These are phyloP conservation scores for Trichopria drosophilae DNA, from an alignment of 2,888 invertebrate genomes.

Conservation along the genomic window DNA sequence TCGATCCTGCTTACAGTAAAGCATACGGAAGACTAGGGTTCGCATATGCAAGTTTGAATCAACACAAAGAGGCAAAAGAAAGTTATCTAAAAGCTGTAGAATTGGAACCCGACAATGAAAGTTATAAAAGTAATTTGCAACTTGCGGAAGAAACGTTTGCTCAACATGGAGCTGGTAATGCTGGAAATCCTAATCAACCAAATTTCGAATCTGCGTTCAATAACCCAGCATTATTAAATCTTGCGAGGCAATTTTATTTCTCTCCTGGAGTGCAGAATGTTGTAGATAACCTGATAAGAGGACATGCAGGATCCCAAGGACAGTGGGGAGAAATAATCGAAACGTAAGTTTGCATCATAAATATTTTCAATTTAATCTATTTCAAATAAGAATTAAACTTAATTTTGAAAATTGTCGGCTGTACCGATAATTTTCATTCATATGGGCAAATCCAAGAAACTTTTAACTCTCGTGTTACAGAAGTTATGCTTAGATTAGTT, in stretches of 20 bases:
- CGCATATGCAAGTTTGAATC: slow-evolving; percentile 81
- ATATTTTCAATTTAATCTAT: too few relatives aligned
- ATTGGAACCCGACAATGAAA: slow-evolving; percentile 90
- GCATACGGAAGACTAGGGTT: slow-evolving; percentile 90
- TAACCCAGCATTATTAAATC: slow-evolving; percentile 80
- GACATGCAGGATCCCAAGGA: slow-evolving; percentile 45
- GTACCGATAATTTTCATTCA: too few relatives aligned
- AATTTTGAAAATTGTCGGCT: too few relatives aligned
- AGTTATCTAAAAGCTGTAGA: slow-evolving; percentile 87
- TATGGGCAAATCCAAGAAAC: too few relatives aligned
- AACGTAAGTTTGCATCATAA: slow-evolving; percentile 57
- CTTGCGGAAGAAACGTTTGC: slow-evolving; percentile 73
- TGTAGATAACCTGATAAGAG: slow-evolving; percentile 66
- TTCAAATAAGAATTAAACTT: too few relatives aligned
- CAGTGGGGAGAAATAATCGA: slow-evolving; percentile 60
- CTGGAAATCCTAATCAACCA: slow-evolving; percentile 38
- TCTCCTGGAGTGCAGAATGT: slow-evolving; percentile 83
- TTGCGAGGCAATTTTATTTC: slow-evolving; percentile 83
- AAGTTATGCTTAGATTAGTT: too few relatives aligned
- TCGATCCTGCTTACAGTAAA: slow-evolving; percentile 92
- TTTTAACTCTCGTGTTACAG: too few relatives aligned
- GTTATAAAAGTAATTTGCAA: slow-evolving; percentile 83
- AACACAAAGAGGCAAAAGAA: slow-evolving; percentile 80
- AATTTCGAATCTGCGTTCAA: slow-evolving; percentile 70
- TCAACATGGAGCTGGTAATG: slow-evolving; percentile 33